Evolutionary conservation across 1,140 invertebrate genomes (phyloP).

Genomic region (Lordiphosa stackelbergi): DNA sequence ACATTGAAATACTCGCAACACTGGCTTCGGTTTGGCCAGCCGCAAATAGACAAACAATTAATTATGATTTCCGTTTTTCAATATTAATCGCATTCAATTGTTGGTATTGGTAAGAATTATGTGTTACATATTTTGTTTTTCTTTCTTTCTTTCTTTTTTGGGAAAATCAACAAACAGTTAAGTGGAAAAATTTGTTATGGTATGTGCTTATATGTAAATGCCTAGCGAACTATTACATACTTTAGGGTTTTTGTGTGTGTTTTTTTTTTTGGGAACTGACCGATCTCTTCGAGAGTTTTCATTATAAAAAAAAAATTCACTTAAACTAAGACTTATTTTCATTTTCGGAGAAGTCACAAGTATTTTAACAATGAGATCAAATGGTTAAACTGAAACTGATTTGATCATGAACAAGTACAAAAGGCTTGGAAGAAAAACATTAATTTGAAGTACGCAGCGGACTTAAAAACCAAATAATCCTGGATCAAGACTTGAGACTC

Average conservation of each 20-base stretch:
- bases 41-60: constrained; percentile 70
- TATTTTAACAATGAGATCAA: no score
- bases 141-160: constrained; percentile 16
- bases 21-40: constrained; percentile 17
- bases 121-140: constrained; percentile 6
- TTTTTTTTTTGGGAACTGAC: constrained; percentile 7
- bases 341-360: no score
- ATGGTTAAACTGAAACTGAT: no score
- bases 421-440: no score
- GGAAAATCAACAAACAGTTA: constrained; percentile 67
- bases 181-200: constrained; percentile 49
- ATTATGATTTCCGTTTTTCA: constrained; percentile 41
- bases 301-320: background rate
- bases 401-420: no score
- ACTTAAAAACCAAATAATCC: no score
- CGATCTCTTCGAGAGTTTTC: constrained; percentile 9
- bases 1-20: constrained; percentile 40
- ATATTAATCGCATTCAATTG: constrained; percentile 44
- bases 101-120: constrained; percentile 28
- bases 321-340: no score
- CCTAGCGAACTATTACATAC: constrained; percentile 15
- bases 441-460: no score
- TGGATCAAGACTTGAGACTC: no score
- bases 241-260: background rate
- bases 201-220: constrained; percentile 16